phyloP scores from a whole-genome alignment of 2,797 vertebrate species.

The Gymnothorax javanicus region DNA sequence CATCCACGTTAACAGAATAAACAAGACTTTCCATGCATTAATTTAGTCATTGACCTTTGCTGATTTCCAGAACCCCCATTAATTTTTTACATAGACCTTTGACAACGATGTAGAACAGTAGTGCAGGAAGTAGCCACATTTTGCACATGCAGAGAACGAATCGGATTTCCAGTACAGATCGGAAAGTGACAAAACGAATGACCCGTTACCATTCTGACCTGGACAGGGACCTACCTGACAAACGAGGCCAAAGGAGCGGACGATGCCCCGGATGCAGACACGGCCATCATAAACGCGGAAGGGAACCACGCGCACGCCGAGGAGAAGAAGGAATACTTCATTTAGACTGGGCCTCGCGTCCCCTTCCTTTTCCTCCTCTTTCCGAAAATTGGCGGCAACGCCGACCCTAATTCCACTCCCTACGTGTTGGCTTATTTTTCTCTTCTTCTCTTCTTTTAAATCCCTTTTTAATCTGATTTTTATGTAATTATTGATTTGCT shows the following conservation, averaged over 20 bases:
- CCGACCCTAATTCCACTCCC: constrained; percentile 40
- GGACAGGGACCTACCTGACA: constrained; percentile 94
- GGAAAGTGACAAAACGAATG: too few relatives aligned
- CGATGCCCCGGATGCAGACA: constrained; percentile 95
- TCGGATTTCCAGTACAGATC: too few relatives aligned
- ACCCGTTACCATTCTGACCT: not conserved
- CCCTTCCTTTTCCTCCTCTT: not conserved
- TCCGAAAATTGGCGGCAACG: constrained; percentile 79
- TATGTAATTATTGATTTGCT: constrained; percentile 70
- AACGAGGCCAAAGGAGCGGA: constrained; percentile 98
- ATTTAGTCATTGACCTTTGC: too few relatives aligned
- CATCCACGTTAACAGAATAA: too few relatives aligned
- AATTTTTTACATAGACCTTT: too few relatives aligned
- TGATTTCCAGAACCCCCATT: too few relatives aligned
- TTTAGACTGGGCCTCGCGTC: constrained; percentile 82
- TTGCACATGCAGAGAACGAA: too few relatives aligned
- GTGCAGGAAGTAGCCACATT: too few relatives aligned
- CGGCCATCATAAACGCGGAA: constrained; percentile 97
- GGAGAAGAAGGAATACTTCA: constrained; percentile 99
- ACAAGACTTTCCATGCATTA: too few relatives aligned
- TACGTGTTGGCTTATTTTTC: constrained; percentile 42
- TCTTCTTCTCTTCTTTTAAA: constrained; percentile 17
- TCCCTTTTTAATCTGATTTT: constrained; percentile 54
- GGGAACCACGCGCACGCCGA: constrained; percentile 96
- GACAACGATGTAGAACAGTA: too few relatives aligned